Base-by-base conservation (phyloP, 2,113 vertebrate species). In the Physeter macrocephalus region DNA sequence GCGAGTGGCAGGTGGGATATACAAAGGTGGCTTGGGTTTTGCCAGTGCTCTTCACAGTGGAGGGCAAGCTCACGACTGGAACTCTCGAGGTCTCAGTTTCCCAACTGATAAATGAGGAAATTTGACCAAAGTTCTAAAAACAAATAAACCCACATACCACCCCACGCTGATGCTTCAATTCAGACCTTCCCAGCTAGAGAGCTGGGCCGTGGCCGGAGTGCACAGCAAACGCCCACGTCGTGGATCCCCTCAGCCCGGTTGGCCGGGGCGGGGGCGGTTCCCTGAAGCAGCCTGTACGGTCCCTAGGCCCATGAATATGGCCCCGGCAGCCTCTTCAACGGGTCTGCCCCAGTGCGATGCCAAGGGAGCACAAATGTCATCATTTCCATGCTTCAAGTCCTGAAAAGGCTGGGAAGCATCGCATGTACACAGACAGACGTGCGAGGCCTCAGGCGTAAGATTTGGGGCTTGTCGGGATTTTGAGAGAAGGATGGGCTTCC, bases 351-450 rank as follows among this genome's bases (percentile, higher is more conserved):
- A 52, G 31, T 34, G 57, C 9, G 81, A 62, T 43, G 36, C 39
- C 61, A 46, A 0, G 12, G 62, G 18, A 74, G 52, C 14, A 11
- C 39, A 71, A 1, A 18, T 27, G 27, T 15, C 31, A n/a, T 36
- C 2, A 15, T 46, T 52, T 18, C 71, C n/a, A 1, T 46, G 25
- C 66, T 72, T 64, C 43, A 36, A 66, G 82, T 57, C 10, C 36
- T 17, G 21, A 39, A 41, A 62, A 39, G 31, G 29, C 17, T 21
- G 21, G 27, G 36, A 57, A 59, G 43, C 66, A 14, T n/a, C n/a
- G n/a, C n/a, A 10, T 52, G 52, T 0, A 54, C 6, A 9, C 12
- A 23, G 39, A 71, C 2, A 0, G 39, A 71, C 1, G 0, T 1
- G 8, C 0, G 8, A 57, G 85, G 61, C 39, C 43, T 13, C 13